Percentiles rank a stretch among this genome's conserved stretches.
Evolutionary conservation across 2,888 invertebrate genomes (phyloP).

Genomic region (Thera obeliscata): DNA sequence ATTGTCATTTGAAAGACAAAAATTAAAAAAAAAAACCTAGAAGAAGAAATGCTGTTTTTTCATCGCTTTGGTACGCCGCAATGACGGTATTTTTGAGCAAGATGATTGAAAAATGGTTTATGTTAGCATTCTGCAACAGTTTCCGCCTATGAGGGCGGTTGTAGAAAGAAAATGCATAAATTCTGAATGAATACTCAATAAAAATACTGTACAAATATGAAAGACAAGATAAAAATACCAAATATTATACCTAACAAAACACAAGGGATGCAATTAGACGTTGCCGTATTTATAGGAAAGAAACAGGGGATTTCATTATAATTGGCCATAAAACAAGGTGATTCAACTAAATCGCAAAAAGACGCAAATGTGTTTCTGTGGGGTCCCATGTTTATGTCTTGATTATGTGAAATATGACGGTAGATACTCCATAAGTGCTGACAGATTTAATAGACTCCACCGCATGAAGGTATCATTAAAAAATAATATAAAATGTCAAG

Average conservation of each 20-base stretch:
- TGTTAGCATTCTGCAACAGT: too few species aligned
- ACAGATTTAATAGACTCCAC: constrained; percentile 18
- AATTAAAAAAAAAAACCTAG: too few species aligned
- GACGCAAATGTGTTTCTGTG: constrained; percentile 13
- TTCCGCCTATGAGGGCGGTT: too few species aligned
- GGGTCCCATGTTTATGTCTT: constrained; percentile 19
- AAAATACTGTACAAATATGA: constrained; percentile 29
- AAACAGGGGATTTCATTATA: constrained; percentile 40
- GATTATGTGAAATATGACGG: constrained; percentile 26
- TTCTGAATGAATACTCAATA: constrained; percentile 16
- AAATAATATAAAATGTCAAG: neutral
- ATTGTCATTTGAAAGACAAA: too few species aligned
- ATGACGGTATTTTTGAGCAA: too few species aligned
- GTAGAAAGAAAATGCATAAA: too few species aligned
- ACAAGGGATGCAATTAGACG: constrained; percentile 43
- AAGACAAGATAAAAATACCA: constrained; percentile 37
- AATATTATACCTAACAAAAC: constrained; percentile 35
- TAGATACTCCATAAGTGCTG: constrained; percentile 24
- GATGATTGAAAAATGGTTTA: too few species aligned
- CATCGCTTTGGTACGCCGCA: too few species aligned
- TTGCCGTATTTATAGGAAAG: constrained; percentile 37
- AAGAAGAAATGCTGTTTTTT: too few species aligned
- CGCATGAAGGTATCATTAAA: constrained; percentile 18
- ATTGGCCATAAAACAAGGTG: constrained; percentile 43
- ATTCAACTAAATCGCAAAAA: constrained; percentile 30